phyloP scores from a whole-genome alignment of 2,113 vertebrate genomes.

The Fulmarus glacialis region DNA sequence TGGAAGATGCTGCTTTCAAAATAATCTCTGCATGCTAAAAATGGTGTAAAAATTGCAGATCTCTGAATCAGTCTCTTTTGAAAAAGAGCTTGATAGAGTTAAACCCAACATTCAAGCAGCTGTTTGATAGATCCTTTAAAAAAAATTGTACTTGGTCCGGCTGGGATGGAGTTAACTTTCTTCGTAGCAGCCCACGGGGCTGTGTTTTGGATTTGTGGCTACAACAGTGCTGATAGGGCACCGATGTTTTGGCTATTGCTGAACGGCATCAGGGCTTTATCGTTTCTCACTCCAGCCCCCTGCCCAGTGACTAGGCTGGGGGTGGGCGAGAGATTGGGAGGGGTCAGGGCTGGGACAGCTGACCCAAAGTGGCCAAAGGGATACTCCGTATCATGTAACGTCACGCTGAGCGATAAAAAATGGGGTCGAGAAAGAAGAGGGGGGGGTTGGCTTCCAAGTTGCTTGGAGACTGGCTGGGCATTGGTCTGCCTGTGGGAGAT shows the following conservation, averaged over 20 bases:
- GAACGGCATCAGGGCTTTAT: neutral
- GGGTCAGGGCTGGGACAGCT: neutral
- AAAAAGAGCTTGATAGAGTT: neutral
- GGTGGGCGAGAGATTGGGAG: neutral
- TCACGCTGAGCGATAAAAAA: neutral
- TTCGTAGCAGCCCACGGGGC: rapidly evolving
- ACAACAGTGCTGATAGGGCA: neutral
- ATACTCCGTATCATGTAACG: neutral
- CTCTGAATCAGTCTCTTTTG: neutral
- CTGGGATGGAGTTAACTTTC: neutral
- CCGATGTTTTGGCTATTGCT: neutral
- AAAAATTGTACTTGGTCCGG: neutral
- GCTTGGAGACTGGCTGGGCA: neutral
- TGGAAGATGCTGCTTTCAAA: neutral
- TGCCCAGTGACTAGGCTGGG: neutral
- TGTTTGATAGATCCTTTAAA: neutral
- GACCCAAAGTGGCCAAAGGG: neutral
- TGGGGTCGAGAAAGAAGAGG: neutral
- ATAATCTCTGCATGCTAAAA: neutral
- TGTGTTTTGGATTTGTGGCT: neutral
- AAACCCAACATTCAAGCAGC: neutral
- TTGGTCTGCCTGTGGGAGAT: neutral
- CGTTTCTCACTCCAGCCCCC: neutral
- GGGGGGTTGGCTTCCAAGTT: neutral
- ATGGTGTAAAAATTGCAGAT: neutral